Evolutionary conservation across 1,140 invertebrate genomes (phyloP).

Genomic region (Helicorthomorpha holstii): DNA sequence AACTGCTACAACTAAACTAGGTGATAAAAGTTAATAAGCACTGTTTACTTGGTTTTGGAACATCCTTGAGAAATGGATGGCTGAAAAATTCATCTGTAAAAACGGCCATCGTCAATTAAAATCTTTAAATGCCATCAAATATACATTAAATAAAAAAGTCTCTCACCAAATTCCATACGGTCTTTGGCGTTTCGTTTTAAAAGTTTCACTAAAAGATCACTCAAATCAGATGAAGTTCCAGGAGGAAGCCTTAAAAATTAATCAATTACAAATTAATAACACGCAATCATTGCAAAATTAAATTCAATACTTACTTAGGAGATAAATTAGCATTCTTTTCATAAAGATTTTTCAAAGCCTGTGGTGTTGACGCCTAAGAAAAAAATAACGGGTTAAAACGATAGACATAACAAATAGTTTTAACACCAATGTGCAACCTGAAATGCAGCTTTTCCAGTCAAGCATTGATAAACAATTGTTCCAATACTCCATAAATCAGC

Average conservation of each 20-base stretch:
- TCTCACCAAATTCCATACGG: conserved; percentile 66
- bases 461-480: conserved; percentile 96
- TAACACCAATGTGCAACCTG: conserved; percentile 15
- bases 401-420: background rate
- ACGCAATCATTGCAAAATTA: background rate
- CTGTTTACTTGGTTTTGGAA: conserved; percentile 15
- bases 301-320: conserved; percentile 56
- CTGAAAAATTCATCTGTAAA: conserved; percentile 71
- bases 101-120: conserved; percentile 8
- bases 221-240: conserved; percentile 75
- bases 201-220: conserved; percentile 65
- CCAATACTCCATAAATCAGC: conserved; percentile 98
- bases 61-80: conserved; percentile 67
- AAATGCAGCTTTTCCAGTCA: conserved; percentile 96
- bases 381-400: background rate
- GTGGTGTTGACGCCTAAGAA: conserved; percentile 83
- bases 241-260: conserved; percentile 61
- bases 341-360: conserved; percentile 91
- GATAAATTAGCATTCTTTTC: conserved; percentile 89
- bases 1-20: conserved; percentile 12
- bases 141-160: background rate
- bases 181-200: conserved; percentile 84
- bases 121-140: background rate
- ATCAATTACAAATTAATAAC: background rate
- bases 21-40: too few relatives aligned